Evolutionary conservation across 2,888 invertebrate genomes (phyloP), one percentile per base, ranked within the genome.

Genomic region (Spialia ferax): DNA sequence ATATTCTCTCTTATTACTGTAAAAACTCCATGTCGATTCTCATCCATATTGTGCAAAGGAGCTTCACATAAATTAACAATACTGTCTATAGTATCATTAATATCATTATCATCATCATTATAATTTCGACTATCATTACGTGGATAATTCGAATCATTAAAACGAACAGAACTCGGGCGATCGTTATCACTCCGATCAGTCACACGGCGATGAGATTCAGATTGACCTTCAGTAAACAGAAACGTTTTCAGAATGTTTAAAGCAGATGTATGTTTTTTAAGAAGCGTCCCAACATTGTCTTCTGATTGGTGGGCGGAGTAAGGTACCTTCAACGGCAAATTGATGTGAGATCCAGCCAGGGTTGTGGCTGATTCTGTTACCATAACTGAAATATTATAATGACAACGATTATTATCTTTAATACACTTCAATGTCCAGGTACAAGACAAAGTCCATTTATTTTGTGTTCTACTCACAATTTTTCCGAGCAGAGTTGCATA

Each of bases 261-360:
- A 1, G 6, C 15, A 15, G 61, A 23, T 22, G 18, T 7, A 18
- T 15, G 8, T 2, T 45, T 18, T 10, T 45, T 18, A 7, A 18
- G 45, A 8, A 18, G 18, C 8, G 15, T 3, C 8, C 22, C 54
- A 10, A 42, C 13, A 10, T 68, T 61, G 0, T 57, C 54, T 38
- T 62, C 59, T 8, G 67, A 55, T 10, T 57, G 15, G 13, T 80
- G 78, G 4, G 65, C 76, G 0, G 79, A 81, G 60, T 87, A 86
- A 0, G 86, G 85, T 11, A 68, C 72, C 63, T 74, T 72, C 29
- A 69, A 69, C 0, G 86, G 82, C 0, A 86, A 70, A 0, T 62
- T 22, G 1, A 83, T 15, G 22, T 75, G 77, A 0, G 89, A 89
- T 0, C 88, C 88, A 0, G 87, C 85, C 0, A 87, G 77, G 0